Base-by-base conservation (phyloP, 2,888 invertebrate genomes). In the Gnatocerus cornutus region DNA sequence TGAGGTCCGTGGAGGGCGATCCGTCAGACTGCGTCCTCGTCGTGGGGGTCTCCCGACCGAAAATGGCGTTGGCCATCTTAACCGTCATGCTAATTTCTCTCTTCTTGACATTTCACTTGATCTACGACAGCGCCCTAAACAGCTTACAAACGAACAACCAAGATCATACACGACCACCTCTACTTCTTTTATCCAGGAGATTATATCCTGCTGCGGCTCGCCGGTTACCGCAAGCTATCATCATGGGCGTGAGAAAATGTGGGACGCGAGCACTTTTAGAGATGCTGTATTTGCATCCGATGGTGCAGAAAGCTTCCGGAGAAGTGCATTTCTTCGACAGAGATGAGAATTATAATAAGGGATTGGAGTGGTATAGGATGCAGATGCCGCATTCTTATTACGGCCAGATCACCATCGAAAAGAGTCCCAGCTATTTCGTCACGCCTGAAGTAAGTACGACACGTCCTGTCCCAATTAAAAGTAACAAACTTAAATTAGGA, bases 261-360 rank as follows among this genome's bases (percentile, higher is more conserved):
- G 99, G 99, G 13, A 99, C 99, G 0, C 87, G 98, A 64, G 99
- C 99, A 0, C 89, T 99, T 4, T 89, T 99, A 61, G 98, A 99
- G 86, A 98, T 98, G 93, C 87, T 99, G 58, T 95, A 96, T 83
- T 90, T 98, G 55, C 98, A 99, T 87, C 95, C 95, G 9, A 91
- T 92, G 87, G 93, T 97, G 66, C 95, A 95, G 84, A 96, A 95
- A 81, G 96, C 97, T 0, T 93, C 95, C 10, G 94, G 96, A 14
- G 98, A 99, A 86, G 94, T 97, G 33, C 98, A 99, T 85, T 99
- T 97, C 87, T 99, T 99, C 85, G 98, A 99, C 86, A 90, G 96
- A 61, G 95, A 95, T 81, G 95, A 95, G 79, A 97, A 97, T 84
- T 99, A 97, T 84, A 90, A 91, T 61, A 89, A 92, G 73, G 99